phyloP scores from a whole-genome alignment of 1,140 invertebrate genomes.

The Lucilia cuprina region DNA sequence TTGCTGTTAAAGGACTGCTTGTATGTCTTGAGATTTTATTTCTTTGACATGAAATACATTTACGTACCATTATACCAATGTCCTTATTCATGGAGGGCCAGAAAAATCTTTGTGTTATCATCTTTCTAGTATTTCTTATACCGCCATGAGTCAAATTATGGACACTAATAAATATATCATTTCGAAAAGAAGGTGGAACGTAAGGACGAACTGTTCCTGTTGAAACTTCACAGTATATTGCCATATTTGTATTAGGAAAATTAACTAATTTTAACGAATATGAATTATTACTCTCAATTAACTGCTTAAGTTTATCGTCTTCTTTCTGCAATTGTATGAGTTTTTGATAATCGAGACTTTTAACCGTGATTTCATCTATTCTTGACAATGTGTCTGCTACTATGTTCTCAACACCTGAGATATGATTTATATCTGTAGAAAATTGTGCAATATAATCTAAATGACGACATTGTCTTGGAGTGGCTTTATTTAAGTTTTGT shows the following conservation, averaged over 20 bases:
- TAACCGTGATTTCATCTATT: neutral
- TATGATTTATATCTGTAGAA: conserved; percentile 57
- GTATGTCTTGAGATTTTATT: neutral
- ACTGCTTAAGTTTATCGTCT: neutral
- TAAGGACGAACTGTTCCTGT: neutral
- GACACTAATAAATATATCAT: neutral
- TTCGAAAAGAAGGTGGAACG: neutral
- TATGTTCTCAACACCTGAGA: no score
- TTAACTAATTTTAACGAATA: neutral
- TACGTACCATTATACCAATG: neutral
- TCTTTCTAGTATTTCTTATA: neutral
- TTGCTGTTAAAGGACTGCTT: neutral
- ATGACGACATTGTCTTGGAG: neutral
- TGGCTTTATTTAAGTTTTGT: neutral
- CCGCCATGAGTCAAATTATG: neutral
- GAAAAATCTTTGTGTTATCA: conserved; percentile 13
- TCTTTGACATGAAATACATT: conserved; percentile 1
- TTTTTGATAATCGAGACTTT: neutral
- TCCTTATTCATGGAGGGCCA: neutral
- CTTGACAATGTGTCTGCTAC: neutral
- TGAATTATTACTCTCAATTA: neutral
- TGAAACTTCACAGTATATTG: conserved; percentile 35
- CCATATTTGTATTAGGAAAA: neutral
- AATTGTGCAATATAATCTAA: conserved; percentile 4
- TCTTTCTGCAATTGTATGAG: neutral